A percentile compares a stretch with the other conserved stretches of the same genome.
Conservation (phyloP, 2,888 invertebrate genomes). For the Brachyopa scutellaris region DNA sequence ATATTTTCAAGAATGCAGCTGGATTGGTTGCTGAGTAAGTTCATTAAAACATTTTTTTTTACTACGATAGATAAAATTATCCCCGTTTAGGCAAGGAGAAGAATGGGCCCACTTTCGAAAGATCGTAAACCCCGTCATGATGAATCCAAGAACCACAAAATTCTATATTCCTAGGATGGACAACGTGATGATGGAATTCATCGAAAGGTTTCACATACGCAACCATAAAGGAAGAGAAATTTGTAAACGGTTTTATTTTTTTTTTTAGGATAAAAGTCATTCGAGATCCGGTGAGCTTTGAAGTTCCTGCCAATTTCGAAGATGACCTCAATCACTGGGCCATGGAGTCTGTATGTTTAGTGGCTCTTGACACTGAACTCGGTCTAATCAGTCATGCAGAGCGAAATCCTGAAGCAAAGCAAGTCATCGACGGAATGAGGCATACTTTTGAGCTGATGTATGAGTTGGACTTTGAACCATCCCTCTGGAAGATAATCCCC, state of each 20-base stretch:
- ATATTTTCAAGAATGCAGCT: slow-evolving; percentile 73
- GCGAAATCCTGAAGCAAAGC: slow-evolving; percentile 72
- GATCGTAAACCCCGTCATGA: slow-evolving; percentile 85
- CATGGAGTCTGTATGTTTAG: slow-evolving; percentile 82
- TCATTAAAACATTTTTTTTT: fast-evolving
- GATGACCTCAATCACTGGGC: slow-evolving; percentile 83
- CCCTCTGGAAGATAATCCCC: slow-evolving; percentile 74
- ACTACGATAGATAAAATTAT: not conserved
- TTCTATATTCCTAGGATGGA: slow-evolving; percentile 82
- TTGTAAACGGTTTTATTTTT: not conserved
- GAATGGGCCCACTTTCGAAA: slow-evolving; percentile 86
- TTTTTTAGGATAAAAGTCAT: slow-evolving; percentile 75
- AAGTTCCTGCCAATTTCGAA: slow-evolving; percentile 81
- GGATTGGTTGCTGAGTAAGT: slow-evolving; percentile 75
- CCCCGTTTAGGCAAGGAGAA: slow-evolving; percentile 83
- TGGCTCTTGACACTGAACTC: slow-evolving; percentile 78
- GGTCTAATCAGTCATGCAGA: slow-evolving; percentile 73
- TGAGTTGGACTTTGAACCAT: slow-evolving; percentile 76
- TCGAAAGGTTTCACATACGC: slow-evolving; percentile 18
- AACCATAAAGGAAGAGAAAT: not conserved
- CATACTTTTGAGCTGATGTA: slow-evolving; percentile 70
- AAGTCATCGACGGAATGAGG: slow-evolving; percentile 67
- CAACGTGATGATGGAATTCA: slow-evolving; percentile 80
- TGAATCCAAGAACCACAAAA: slow-evolving; percentile 84
- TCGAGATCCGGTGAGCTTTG: slow-evolving; percentile 74